phyloP scores from a whole-genome alignment of 2,888 invertebrate species.

The Pandemis corylana region DNA sequence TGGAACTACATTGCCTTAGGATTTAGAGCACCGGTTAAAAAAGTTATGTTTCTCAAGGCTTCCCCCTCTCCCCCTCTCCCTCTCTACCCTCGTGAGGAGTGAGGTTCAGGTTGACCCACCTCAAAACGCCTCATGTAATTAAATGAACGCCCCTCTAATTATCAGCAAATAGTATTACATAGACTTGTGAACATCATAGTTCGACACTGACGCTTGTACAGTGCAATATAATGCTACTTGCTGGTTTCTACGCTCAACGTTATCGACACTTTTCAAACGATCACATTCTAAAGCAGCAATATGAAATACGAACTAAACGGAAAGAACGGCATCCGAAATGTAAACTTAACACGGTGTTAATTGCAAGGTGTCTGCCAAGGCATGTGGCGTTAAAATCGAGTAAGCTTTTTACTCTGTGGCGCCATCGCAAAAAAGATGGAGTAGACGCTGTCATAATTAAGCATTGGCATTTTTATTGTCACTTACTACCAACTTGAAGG shows the following conservation, averaged over 20 bases:
- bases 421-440: neutral
- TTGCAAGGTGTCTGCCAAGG: constrained; percentile 20
- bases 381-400: constrained; percentile 1
- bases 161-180: neutral
- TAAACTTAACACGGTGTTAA: constrained; percentile 8
- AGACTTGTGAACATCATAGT: neutral
- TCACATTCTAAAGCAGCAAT: neutral
- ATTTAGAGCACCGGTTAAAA: neutral
- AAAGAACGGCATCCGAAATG: constrained; percentile 6
- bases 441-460: neutral
- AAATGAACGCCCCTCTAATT: too few relatives aligned
- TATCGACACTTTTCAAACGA: too few relatives aligned
- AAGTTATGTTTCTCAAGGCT: too few relatives aligned
- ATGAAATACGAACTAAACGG: neutral
- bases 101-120: too few relatives aligned
- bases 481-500: neutral
- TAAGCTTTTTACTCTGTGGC: constrained; percentile 9
- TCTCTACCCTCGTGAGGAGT: too few relatives aligned
- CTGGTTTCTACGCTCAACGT: too few relatives aligned
- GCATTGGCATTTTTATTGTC: constrained; percentile 16
- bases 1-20: neutral
- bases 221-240: neutral
- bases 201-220: neutral
- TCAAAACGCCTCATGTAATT: too few relatives aligned
- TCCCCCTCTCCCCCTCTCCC: too few relatives aligned